phyloP scores from a whole-genome alignment of 2,113 vertebrate species.

The Falcunculus frontatus region DNA sequence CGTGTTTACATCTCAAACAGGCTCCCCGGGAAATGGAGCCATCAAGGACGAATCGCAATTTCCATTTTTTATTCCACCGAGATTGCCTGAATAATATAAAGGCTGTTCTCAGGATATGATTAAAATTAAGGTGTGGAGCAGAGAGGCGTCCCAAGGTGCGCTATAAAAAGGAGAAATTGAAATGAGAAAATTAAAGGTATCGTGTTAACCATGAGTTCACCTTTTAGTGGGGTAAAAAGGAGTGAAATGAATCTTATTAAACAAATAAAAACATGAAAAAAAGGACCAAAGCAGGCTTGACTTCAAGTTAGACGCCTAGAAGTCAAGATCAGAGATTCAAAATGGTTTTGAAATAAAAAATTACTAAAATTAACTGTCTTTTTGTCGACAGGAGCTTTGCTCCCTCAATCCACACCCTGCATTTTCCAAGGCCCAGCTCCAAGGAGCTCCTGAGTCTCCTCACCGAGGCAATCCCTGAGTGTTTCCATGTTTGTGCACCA shows the following conservation, averaged over 20 bases:
- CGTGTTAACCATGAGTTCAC: rapidly evolving
- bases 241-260: rapidly evolving
- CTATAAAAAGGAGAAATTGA: background rate
- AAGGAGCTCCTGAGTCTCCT: background rate
- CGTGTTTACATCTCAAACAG: background rate
- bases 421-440: background rate
- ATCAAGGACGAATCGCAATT: constrained; percentile 10
- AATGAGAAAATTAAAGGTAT: background rate
- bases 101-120: background rate
- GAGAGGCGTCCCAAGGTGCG: background rate
- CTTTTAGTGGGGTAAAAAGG: background rate
- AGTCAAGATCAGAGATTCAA: background rate
- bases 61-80: background rate
- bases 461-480: background rate
- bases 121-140: background rate
- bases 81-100: background rate
- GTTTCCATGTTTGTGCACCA: background rate
- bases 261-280: background rate
- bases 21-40: background rate
- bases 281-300: background rate
- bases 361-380: background rate
- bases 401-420: background rate
- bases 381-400: background rate
- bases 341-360: background rate
- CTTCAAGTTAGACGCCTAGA: background rate